Base-by-base conservation (phyloP, 2,113 vertebrate genomes). In the Theropithecus gelada region DNA sequence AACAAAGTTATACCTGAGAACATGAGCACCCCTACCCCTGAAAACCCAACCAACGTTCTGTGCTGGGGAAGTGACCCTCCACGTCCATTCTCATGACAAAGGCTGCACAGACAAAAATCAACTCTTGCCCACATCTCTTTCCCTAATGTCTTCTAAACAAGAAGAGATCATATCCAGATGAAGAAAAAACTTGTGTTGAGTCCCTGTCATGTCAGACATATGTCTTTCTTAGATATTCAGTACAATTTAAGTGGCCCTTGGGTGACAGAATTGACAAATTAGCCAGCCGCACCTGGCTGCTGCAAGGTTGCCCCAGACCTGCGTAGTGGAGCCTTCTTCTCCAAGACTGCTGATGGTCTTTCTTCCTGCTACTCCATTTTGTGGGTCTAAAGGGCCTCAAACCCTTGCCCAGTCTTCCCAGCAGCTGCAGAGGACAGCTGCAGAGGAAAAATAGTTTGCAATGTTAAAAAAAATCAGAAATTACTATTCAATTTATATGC, bases 21-120 rank as follows among this genome's bases (percentile, higher is more conserved):
- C 75, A 22, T 38, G 75, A 57, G 25, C 18, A 8, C 11, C 32
- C 3, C 16, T 8, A 10, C 30, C 38, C 7, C 12, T 10, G 35
- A 16, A 68, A 5, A 40, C 8, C 48, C 64, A 11, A 5, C 48
- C 64, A 11, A 5, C 0, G 6, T 16, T 7, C 30, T 7, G 5
- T 12, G 64, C 1, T 8, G 5, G 8, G 12, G 2, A 2, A 16
- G 25, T 40, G 12, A 40, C 45, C 35, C 23, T 22, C n/a, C 6
- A 27, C 17, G 1, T 30, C 6, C 17, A 3, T 68, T 79, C 16
- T 52, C 4, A 30, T 30, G 16, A 50, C 9, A 2, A 50, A 38
- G 35, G 25, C 17, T 45, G 9, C 16, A 32, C 5, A 73, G 66
- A 11, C 50, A 61, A n/a, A 13, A 45, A 73, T 32, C 22, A 20